phyloP scores from a whole-genome alignment of 1,140 invertebrate genomes.

The Drosophila sucinea region DNA sequence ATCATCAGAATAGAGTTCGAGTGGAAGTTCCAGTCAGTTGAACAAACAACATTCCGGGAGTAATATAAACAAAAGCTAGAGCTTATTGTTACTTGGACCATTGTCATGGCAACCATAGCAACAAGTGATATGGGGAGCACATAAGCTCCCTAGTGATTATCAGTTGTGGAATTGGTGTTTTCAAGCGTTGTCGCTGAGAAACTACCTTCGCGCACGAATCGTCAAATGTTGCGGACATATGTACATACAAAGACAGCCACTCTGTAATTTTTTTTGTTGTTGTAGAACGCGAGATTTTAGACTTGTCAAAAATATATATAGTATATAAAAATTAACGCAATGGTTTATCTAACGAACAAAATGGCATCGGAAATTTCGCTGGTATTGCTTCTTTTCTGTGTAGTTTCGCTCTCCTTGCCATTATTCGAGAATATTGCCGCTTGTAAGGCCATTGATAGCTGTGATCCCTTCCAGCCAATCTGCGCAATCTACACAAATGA shows the following conservation, averaged over 20 bases:
- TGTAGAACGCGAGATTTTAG: neutral
- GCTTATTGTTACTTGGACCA: conserved; percentile 51
- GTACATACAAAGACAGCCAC: neutral
- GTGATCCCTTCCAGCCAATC: conserved; percentile 68
- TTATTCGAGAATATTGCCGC: conserved; percentile 31
- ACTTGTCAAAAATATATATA: neutral
- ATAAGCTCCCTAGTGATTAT: conserved; percentile 52
- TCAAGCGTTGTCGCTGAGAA: conserved; percentile 32
- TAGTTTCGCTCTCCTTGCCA: conserved; percentile 49
- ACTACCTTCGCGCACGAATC: neutral
- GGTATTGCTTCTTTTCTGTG: conserved; percentile 42
- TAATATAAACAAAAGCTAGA: conserved; percentile 60
- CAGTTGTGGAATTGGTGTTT: conserved; percentile 56
- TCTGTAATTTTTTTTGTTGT: neutral
- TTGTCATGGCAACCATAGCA: conserved; percentile 63
- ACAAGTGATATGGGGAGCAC: conserved; percentile 14
- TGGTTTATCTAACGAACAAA: conserved; percentile 11
- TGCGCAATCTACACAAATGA: conserved; percentile 60
- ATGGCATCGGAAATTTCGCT: conserved; percentile 31
- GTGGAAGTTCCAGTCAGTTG: conserved; percentile 70
- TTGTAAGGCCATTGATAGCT: conserved; percentile 53
- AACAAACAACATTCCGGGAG: conserved; percentile 58
- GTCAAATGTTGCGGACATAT: neutral
- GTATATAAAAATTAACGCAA: neutral
- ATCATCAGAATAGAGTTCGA: conserved; percentile 24